A percentile compares a stretch with the other conserved stretches of the same genome.
Conservation (phyloP, 23 tunicate species). For the Clavelina lepadiformis region DNA sequence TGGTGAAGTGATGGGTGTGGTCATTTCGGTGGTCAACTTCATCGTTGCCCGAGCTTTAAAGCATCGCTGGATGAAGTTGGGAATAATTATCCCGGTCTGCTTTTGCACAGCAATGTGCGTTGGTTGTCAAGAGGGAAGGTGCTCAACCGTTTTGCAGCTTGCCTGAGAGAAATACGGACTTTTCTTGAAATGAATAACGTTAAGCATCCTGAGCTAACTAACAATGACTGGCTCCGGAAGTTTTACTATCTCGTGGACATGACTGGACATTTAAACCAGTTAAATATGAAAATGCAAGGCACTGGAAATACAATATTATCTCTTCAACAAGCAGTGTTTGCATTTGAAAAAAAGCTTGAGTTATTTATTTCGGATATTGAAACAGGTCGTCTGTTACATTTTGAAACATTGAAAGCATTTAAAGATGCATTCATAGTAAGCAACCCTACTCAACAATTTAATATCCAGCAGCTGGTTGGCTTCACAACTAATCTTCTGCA, state of each 20-base stretch:
- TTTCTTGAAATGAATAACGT: constrained; percentile 31
- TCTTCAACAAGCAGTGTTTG: constrained; percentile 35
- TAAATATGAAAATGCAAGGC: constrained; percentile 27
- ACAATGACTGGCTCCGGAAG: constrained; percentile 26
- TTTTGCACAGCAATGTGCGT: constrained; percentile 39
- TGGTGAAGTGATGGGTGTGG: constrained; percentile 37
- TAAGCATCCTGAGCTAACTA: constrained; percentile 41
- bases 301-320: constrained; percentile 26
- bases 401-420: constrained; percentile 23
- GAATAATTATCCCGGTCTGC: constrained; percentile 35
- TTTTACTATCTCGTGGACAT: constrained; percentile 41
- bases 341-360: constrained; percentile 33
- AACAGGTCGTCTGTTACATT: constrained; percentile 26
- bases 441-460: constrained; percentile 33
- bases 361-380: constrained; percentile 30
- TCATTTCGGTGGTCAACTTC: constrained; percentile 28
- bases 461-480: constrained; percentile 47
- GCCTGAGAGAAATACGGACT: constrained; percentile 30
- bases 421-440: constrained; percentile 26
- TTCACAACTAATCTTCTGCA: constrained; percentile 40
- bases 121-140: constrained; percentile 39
- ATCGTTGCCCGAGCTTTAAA: constrained; percentile 30
- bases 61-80: constrained; percentile 37
- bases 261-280: constrained; percentile 35
- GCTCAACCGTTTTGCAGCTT: constrained; percentile 39